Base-by-base conservation (phyloP, 2,113 vertebrate genomes). In the Puffinus mauretanicus region DNA sequence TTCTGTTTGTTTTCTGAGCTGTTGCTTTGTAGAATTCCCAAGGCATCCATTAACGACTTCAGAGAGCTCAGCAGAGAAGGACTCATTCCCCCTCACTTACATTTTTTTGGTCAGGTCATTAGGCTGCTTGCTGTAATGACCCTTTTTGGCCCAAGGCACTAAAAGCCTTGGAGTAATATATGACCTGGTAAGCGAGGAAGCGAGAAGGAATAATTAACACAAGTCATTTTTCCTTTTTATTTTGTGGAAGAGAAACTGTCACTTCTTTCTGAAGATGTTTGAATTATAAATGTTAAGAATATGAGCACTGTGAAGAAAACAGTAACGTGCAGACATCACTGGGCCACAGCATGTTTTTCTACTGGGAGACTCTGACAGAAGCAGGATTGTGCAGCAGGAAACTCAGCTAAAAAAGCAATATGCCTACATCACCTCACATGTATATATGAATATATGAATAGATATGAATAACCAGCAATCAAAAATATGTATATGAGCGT, bases 1-100 rank as follows among this genome's bases (percentile, higher is more conserved):
- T 85, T 61, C 79, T 88, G 80, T 90, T 90, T 97, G 96, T 93
- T 96, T 96, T 89, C 88, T 6, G 16, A 90, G 92, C 83, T 71
- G 86, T 11, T 95, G 72, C 89, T 91, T 82, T 87, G 78, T 73
- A 79, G 77, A 96, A 94, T 88, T 96, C 91, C 88, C 94, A 52
- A 29, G 17, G 69, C 42, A 44, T 54, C 52, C 90, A 87, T 93
- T 88, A 91, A 88, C 42, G 46, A 70, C 52, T 96, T 84, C 86
- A 71, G 88, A 76, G 64, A 86, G 82, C 85, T 82, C 65, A 86
- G 71, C 42, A 38, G 55, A 93, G 75, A 20, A 88, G 76, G 80
- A 34, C 25, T 67, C 18, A 15, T 49, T 96, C 80, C 54, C 62
- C 40, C 77, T 61, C 51, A 13, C 67, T 88, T 71, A 29, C 0